phyloP scores from a whole-genome alignment of 2,888 invertebrate genomes.

The Caradrina kadenii region DNA sequence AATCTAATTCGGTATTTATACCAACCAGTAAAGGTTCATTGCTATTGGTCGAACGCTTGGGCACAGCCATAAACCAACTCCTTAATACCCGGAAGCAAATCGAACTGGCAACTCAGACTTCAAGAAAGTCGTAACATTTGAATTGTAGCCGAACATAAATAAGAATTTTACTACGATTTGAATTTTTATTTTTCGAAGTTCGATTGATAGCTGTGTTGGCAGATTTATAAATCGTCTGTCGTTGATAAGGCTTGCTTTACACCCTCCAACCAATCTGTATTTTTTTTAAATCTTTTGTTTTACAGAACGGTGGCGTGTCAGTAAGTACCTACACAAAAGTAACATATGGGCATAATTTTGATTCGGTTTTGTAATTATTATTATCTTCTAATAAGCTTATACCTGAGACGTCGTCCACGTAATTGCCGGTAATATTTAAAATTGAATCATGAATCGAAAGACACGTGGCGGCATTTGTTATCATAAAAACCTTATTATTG shows the following conservation, averaged over 20 bases:
- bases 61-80: conserved; percentile 72
- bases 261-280: conserved; percentile 3
- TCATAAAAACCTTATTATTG: too few relatives aligned
- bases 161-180: conserved; percentile 65
- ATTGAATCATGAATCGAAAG: too few relatives aligned
- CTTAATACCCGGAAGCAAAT: conserved; percentile 72
- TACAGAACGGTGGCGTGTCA: too few relatives aligned
- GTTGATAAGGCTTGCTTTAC: conserved; percentile 12
- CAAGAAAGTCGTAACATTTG: conserved; percentile 72
- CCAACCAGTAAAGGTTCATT: conserved; percentile 69
- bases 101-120: conserved; percentile 66
- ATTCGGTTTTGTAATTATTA: too few relatives aligned
- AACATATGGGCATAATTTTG: too few relatives aligned
- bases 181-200: conserved; percentile 62
- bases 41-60: conserved; percentile 68
- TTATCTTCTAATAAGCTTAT: too few relatives aligned
- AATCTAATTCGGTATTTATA: conserved; percentile 40
- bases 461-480: too few relatives aligned
- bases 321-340: too few relatives aligned
- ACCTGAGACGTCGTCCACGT: too few relatives aligned
- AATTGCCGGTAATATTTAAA: too few relatives aligned
- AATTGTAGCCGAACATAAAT: conserved; percentile 72
- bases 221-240: conserved; percentile 25
- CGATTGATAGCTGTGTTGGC: conserved; percentile 27
- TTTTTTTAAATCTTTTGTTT: too few relatives aligned